Base-by-base conservation (phyloP, 2,113 vertebrate species). In the Telmatochromis sp. region DNA sequence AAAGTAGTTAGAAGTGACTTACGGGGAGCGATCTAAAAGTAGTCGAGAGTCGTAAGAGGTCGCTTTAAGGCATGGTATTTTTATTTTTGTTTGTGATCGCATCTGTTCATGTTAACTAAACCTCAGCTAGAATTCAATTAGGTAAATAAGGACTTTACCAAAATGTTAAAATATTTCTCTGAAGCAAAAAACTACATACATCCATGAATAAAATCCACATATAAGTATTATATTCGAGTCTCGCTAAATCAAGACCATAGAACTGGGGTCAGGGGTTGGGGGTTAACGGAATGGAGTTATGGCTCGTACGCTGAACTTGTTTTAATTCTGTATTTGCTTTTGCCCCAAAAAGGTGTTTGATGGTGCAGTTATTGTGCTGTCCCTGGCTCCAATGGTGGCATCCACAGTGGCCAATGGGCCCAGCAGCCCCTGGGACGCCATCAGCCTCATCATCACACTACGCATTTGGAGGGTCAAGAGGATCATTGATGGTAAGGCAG, bases 341-440 rank as follows among this genome's bases (percentile, higher is more conserved):
- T 85, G n/a, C 85, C 60, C 57, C 4, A 40, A 37, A 47, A 88
- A 99, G 99, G 99, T 99, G 60, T 98, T 99, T 94, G 99, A 99
- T 53, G 98, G 99, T 68, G 98, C 99, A 6, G 95, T 99, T 92
- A 98, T 99, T 35, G 97, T 99, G 92, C 96, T 99, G 89, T 99
- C 99, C 73, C 94, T 99, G 97, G 99, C 99, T 92, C 99, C 99
- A 5, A 99, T 99, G 99, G 98, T 99, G 97, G 99, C 99, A 11
- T 99, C 99, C 54, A 99, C 99, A 1, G 98, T 99, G 93, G 98
- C 99, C 83, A 99, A 99, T 0, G 99, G 99, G 49, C 98, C 99
- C 92, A 97, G 97, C 96, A 99, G 99, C 93, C 99, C 99, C 0
- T 99, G 99, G 99, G 99, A 99, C 7, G 98, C 98, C 89, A 99